Conservation (phyloP, 2,797 vertebrate species). For the Danio tinwini region DNA sequence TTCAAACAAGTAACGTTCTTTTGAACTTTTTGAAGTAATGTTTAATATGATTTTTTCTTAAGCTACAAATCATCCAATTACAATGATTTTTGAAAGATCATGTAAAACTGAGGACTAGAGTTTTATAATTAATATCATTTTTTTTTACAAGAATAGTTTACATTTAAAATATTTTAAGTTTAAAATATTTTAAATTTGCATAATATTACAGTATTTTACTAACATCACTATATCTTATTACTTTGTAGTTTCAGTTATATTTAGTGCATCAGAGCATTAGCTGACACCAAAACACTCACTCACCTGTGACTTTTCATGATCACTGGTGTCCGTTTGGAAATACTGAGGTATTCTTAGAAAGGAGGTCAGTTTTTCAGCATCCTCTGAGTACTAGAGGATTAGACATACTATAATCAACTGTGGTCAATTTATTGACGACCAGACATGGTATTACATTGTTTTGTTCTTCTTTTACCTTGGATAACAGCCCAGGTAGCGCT, state of each 20-base stretch:
- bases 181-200: not conserved
- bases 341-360: constrained; percentile 89
- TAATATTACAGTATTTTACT: not conserved
- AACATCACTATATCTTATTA: not conserved
- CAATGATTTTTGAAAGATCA: not conserved
- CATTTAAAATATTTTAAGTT: not conserved
- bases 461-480: constrained; percentile 79
- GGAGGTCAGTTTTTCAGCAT: constrained; percentile 77
- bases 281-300: constrained; percentile 37
- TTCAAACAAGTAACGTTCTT: not conserved
- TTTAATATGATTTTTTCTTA: too few relatives aligned
- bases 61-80: not conserved
- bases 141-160: not conserved
- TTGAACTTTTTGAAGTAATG: not conserved
- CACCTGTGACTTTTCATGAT: constrained; percentile 77
- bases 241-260: not conserved
- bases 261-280: not conserved
- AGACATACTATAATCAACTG: not conserved
- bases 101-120: not conserved
- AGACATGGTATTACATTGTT: not conserved
- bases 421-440: not conserved
- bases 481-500: constrained; percentile 85
- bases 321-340: constrained; percentile 79
- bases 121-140: not conserved
- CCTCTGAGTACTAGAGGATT: constrained; percentile 80